Conservation (phyloP, 2,797 vertebrate genomes). For the Takifugu ocellatus region DNA sequence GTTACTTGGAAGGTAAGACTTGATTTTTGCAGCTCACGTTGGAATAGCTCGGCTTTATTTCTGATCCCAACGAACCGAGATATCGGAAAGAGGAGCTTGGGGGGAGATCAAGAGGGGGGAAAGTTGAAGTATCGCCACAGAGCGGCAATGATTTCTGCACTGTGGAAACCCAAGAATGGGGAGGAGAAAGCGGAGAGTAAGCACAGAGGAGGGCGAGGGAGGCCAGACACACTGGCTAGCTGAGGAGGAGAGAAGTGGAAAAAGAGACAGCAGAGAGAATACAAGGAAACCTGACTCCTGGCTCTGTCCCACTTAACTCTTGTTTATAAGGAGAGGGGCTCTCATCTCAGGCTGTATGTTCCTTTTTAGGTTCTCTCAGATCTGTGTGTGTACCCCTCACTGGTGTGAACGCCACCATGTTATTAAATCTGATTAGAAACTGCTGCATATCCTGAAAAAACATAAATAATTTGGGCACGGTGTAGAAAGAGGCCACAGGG, state of each 20-base stretch:
- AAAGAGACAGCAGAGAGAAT: conserved; percentile 71
- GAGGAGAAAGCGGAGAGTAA: conserved; percentile 50
- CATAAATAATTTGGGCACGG: conserved; percentile 36
- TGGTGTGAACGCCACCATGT: background rate
- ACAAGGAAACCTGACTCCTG: conserved; percentile 79
- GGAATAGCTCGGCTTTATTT: conserved; percentile 7
- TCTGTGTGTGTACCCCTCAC: conserved; percentile 3
- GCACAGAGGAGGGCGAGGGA: conserved; percentile 65
- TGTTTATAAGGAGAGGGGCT: conserved; percentile 68
- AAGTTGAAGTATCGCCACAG: conserved; percentile 32
- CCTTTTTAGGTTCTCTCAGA: conserved; percentile 15
- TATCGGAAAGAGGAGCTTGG: too few relatives aligned
- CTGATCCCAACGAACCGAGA: background rate
- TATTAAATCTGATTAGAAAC: too few relatives aligned
- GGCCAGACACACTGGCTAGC: conserved; percentile 80
- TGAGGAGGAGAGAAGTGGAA: conserved; percentile 70
- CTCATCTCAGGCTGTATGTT: conserved; percentile 45
- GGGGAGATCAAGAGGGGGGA: background rate
- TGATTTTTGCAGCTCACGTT: conserved; percentile 9
- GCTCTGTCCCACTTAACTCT: conserved; percentile 67
- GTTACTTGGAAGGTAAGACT: conserved; percentile 95
- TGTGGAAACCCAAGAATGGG: conserved; percentile 75
- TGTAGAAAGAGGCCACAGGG: conserved; percentile 20
- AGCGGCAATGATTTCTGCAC: conserved; percentile 57
- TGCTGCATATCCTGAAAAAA: background rate